Base-by-base conservation (phyloP, 2,888 invertebrate genomes). In the Eurytoma californica region DNA sequence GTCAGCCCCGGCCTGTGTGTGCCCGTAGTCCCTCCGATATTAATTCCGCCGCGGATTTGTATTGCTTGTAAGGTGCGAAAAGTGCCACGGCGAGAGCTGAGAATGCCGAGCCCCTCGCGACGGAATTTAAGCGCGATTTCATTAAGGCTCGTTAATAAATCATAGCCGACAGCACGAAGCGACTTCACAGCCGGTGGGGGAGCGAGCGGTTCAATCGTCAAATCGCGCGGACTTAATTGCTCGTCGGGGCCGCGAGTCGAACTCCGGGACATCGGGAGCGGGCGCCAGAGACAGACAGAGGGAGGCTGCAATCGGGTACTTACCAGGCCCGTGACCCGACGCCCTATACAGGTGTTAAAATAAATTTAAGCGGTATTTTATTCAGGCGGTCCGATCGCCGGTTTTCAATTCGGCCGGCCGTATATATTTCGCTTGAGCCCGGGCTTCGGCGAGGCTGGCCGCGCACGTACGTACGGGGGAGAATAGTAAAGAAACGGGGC, bases 281-380 rank as follows among this genome's bases (percentile, higher is more conserved):
- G 18, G 67, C 16, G 16, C 12, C 20, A 79, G 83, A 83, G 83
- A 84, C 80, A 79, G 82, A 69, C 69, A 79, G 75, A 72, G 78
- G 73, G 79, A 78, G 77, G 18, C 79, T 82, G 81, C 80, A 16
- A n/a, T 14, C n/a, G 53, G 39, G 53, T 68, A 51, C 69, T 51
- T 60, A 58, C 72, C 30, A 60, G 72, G 82, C 79, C 82, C 82
- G 83, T 83, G 82, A 80, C 80, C 79, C 77, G 74, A 83, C 82
- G 81, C 86, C 86, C 86, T 88, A 87, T 88, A 88, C 85, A 88
- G 88, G 89, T 89, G 89, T 89, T 89, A 87, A 87, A 86, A 90
- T 90, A 89, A 89, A 90, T 90, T 89, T 88, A 87, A 86, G 84
- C 87, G 87, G 89, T 90, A 90, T 89, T 88, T 90, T 90, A 90